Evolutionary conservation across 2,888 invertebrate genomes (phyloP), one percentile per base, ranked within the genome.

Genomic region (Phalera bucephala): DNA sequence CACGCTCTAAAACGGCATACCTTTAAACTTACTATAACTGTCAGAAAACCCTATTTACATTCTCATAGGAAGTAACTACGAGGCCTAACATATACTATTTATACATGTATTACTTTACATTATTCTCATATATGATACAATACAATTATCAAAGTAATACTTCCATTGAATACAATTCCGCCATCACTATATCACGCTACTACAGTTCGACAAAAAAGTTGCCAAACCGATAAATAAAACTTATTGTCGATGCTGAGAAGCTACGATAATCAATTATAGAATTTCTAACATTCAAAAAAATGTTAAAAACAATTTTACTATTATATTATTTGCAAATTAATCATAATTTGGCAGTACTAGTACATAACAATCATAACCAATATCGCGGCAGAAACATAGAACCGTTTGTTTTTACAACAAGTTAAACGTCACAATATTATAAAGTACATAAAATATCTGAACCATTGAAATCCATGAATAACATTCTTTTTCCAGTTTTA

Each of bases 131-230:
- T 59, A 65, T 64, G 39, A 52, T 66, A 69, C 60, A 68, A 50
- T 56, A 65, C 48, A 49, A 60, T 54, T 48, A 47, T 54, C 53
- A 78, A 79, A 77, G 59, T 84, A 86, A 86, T 85, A 86, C 86
- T 86, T 82, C 75, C 56, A 71, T 75, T 75, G 70, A 83, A 84
- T 83, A 85, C 82, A 65, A 66, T 64, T 59, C 63, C 59, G 44
- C 47, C 45, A 42, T 31, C 32, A 20, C 39, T 36, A 27, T 30
- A 36, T 33, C 42, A 45, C 38, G 43, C 51, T 48, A 40, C 28
- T 48, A 40, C 28, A 28, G 31, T 39, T 36, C 40, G 36, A 37
- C 39, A 43, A 21, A 28, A 25, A 28, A 36, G 38, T 42, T 44
- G 32, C 25, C 31, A 36, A 47, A 33, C 39, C 21, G 17, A 42